phyloP scores from a whole-genome alignment of 2,113 vertebrate genomes.

The Dipodomys spectabilis region DNA sequence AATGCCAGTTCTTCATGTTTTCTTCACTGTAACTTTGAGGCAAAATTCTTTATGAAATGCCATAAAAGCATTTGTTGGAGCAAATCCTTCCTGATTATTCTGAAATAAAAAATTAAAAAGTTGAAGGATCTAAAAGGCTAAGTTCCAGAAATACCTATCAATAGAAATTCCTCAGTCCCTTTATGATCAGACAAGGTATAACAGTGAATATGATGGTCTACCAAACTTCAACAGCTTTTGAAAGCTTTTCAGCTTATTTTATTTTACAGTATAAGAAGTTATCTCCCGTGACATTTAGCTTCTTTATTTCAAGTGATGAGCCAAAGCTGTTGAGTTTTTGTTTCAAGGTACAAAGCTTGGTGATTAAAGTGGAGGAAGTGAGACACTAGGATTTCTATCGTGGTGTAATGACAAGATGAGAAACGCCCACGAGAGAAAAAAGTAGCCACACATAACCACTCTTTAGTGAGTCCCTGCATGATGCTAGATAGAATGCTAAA shows the following conservation, averaged over 20 bases:
- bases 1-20: background rate
- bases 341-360: background rate
- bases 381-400: background rate
- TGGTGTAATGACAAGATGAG: background rate
- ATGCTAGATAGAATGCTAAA: background rate
- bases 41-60: background rate
- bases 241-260: conserved; percentile 1
- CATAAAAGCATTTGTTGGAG: background rate
- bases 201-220: background rate
- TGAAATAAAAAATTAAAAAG: too few species aligned
- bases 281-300: background rate
- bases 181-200: background rate
- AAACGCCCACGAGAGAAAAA: background rate
- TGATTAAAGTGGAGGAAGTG: background rate
- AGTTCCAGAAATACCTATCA: conserved; percentile 1
- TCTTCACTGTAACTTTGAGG: background rate
- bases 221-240: background rate
- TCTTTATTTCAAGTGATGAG: conserved; percentile 25
- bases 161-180: background rate
- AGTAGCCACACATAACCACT: background rate
- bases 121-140: background rate
- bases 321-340: background rate
- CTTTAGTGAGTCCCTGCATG: too few species aligned
- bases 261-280: conserved; percentile 7
- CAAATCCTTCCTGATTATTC: background rate